Base-by-base conservation (phyloP, 1,140 invertebrate genomes). In the Lordiphosa stackelbergi region DNA sequence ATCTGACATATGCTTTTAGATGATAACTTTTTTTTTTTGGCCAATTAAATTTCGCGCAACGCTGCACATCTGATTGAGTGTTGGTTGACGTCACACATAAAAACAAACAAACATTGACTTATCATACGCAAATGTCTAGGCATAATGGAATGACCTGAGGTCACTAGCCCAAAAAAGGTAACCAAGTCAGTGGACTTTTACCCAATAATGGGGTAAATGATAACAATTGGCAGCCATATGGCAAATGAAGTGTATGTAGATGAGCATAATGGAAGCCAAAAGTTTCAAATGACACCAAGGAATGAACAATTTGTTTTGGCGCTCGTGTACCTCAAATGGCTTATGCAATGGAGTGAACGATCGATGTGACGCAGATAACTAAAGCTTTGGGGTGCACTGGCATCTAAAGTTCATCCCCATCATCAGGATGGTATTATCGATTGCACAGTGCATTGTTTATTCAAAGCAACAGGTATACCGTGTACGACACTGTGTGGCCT, bases 11-110 rank as follows among this genome's bases (percentile, higher is more conserved):
- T 77, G 73, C 22, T 24, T 24, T 19, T 19, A 19, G 19, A 19
- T 19, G 19, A 19, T 19, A 19, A 19, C 19, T 19, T 24, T 24
- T 24, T 6, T 24, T 24, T 2, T 16, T 24, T 5, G 22, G 22
- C 68, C 73, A 75, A 77, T 75, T 75, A 77, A 61, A 75, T 74
- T 72, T 68, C 53, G 34, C 56, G 73, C 73, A 57, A 64, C 69
- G 56, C 45, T 77, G 66, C 58, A 73, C 64, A 68, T 34, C 49
- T 73, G 73, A 69, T 77, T 63, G 59, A 57, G 55, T 56, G 57
- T 19, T 40, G 47, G 48, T 54, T 64, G 61, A 64, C 61, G 62
- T 31, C 28, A 31, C 28, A 8, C 5, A 8, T 31, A 2, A 5
- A 31, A 31, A 31, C 6, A 31, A 31, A 31, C 28, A 31, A 31